Evolutionary conservation across 2,888 invertebrate species (phyloP).

Genomic region (Perizoma affinitatum): DNA sequence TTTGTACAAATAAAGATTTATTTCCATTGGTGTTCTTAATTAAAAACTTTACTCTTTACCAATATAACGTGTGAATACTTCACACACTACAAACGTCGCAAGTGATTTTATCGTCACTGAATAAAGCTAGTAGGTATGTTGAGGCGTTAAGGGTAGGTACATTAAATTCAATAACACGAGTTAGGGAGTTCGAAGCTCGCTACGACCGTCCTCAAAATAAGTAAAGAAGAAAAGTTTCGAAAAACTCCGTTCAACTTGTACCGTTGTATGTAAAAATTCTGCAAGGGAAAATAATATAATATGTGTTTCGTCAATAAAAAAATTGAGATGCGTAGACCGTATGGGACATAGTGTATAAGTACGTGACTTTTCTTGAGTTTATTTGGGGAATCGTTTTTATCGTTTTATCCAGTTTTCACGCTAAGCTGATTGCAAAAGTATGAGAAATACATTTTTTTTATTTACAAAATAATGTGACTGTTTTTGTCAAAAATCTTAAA

Average conservation of each 20-base stretch:
- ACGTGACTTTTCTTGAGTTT: slow-evolving; percentile 36
- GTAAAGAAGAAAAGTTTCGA: slow-evolving; percentile 77
- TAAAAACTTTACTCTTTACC: no score
- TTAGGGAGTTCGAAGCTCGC: slow-evolving; percentile 81
- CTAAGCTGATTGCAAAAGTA: no score
- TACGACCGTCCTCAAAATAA: slow-evolving; percentile 82
- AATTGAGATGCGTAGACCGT: slow-evolving; percentile 36
- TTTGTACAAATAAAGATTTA: no score
- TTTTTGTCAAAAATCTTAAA: no score
- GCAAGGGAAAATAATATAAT: slow-evolving; percentile 62
- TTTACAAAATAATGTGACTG: no score
- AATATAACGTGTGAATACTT: no score
- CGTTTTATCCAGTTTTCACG: no score
- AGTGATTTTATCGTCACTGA: slow-evolving; percentile 72
- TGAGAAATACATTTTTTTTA: no score
- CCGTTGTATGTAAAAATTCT: slow-evolving; percentile 70
- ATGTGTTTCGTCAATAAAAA: slow-evolving; percentile 47
- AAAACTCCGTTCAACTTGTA: slow-evolving; percentile 75
- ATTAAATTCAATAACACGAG: slow-evolving; percentile 84
- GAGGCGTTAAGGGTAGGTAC: slow-evolving; percentile 71
- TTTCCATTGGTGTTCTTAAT: no score
- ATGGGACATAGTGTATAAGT: slow-evolving; percentile 24
- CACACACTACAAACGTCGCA: not conserved
- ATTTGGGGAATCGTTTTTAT: slow-evolving; percentile 13
- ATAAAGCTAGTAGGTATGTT: slow-evolving; percentile 58